These are phyloP conservation scores for Harpagus bidentatus DNA, from an alignment of 2,113 vertebrate genomes.

Conservation along the genomic window DNA sequence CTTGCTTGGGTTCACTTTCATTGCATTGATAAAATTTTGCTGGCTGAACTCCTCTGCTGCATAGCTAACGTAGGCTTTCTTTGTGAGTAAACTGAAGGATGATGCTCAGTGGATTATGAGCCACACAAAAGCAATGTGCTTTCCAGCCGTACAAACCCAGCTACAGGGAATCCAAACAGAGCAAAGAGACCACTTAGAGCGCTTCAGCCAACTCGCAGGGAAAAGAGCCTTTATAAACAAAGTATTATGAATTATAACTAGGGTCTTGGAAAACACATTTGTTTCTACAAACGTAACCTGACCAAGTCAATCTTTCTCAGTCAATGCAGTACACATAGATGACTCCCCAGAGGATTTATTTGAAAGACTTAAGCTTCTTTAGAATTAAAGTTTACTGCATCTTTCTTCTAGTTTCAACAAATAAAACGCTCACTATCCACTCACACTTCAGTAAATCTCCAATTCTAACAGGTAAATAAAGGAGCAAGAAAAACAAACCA, in stretches of 20 bases:
- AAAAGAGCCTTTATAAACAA: neutral
- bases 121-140: neutral
- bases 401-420: neutral
- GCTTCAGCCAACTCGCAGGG: neutral
- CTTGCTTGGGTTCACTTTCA: neutral
- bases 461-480: neutral
- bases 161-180: neutral
- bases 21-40: neutral
- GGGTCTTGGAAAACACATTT: neutral
- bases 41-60: neutral
- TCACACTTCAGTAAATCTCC: neutral
- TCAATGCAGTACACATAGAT: neutral
- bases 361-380: neutral
- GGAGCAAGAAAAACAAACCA: neutral
- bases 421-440: neutral
- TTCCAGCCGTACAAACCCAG: neutral
- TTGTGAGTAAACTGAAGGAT: neutral
- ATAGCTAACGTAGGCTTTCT: neutral
- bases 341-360: neutral
- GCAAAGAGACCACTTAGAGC: neutral
- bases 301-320: neutral
- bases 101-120: neutral
- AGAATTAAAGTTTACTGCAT: neutral
- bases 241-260: neutral
- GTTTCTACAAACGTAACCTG: neutral